Conservation (phyloP, 2,113 vertebrate species). For the Melanerpes aurifrons region DNA sequence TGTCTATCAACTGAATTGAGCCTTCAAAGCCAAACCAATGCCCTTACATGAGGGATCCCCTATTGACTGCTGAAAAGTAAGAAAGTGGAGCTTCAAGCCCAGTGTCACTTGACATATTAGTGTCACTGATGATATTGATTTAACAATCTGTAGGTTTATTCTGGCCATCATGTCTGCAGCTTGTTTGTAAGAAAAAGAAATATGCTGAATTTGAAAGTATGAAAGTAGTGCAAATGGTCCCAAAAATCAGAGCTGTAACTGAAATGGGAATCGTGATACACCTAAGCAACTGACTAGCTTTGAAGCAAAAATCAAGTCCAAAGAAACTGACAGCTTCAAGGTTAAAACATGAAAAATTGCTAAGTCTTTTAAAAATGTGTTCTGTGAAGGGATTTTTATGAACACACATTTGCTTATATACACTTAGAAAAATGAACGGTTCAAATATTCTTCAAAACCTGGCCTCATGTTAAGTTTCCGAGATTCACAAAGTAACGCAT, state of each 20-base stretch:
- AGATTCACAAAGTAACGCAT: constrained; percentile 10
- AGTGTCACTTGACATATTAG: not conserved
- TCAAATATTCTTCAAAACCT: not conserved
- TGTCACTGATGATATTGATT: not conserved
- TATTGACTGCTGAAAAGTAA: not conserved
- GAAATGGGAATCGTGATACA: not conserved
- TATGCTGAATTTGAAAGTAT: not conserved
- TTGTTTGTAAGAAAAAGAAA: not conserved
- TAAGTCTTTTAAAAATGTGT: not conserved
- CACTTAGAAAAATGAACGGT: not conserved
- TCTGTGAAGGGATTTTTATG: not conserved
- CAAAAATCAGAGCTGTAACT: not conserved
- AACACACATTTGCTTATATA: not conserved
- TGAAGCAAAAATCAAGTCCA: not conserved
- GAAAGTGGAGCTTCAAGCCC: not conserved
- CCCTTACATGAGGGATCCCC: not conserved
- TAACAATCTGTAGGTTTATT: not conserved
- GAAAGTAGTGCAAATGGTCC: not conserved
- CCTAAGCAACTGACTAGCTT: not conserved
- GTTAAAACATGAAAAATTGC: not conserved
- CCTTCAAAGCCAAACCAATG: not conserved
- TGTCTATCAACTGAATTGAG: not conserved
- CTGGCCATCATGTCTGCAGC: not conserved
- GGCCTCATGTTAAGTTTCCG: not conserved
- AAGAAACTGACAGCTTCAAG: not conserved